These are phyloP conservation scores for Magallana ariakensis DNA, from an alignment of 1,140 invertebrate species.

Conservation along the genomic window DNA sequence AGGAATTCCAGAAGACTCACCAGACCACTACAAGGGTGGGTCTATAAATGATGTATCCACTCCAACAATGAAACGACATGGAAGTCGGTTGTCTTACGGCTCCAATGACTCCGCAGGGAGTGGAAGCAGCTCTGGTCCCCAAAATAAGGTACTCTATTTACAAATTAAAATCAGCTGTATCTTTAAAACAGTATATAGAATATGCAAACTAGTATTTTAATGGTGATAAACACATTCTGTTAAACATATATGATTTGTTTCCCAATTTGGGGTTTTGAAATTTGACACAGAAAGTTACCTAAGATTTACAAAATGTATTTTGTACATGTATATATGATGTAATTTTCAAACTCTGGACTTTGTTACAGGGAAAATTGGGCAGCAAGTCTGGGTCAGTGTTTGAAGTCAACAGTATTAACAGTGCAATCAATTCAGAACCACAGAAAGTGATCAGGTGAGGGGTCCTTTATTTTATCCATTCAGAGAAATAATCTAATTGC, in stretches of 20 bases:
- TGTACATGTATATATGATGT: no score
- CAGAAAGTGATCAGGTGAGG: constrained; percentile 22
- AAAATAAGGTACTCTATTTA: constrained; percentile 62
- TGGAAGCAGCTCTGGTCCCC: constrained; percentile 67
- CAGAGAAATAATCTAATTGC: no score
- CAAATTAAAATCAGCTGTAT: neutral
- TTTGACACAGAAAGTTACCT: no score
- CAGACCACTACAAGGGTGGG: constrained; percentile 8
- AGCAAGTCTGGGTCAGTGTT: constrained; percentile 13
- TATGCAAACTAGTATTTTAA: no score
- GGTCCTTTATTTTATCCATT: no score
- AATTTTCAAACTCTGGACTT: no score
- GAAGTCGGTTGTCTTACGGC: constrained; percentile 72
- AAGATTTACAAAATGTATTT: no score
- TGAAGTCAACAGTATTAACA: constrained; percentile 2
- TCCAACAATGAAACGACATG: constrained; percentile 67
- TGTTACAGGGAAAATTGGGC: constrained; percentile 12
- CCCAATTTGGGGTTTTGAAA: no score
- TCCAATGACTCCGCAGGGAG: constrained; percentile 77
- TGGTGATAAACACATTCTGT: no score
- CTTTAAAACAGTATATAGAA: neutral
- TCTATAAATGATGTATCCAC: constrained; percentile 51
- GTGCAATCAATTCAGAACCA: constrained; percentile 8
- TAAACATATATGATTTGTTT: no score
- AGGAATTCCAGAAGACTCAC: neutral